A percentile compares a stretch with the other conserved stretches of the same genome.
Conservation (phyloP, 2,888 invertebrate genomes). For the Plagodis dolabraria region DNA sequence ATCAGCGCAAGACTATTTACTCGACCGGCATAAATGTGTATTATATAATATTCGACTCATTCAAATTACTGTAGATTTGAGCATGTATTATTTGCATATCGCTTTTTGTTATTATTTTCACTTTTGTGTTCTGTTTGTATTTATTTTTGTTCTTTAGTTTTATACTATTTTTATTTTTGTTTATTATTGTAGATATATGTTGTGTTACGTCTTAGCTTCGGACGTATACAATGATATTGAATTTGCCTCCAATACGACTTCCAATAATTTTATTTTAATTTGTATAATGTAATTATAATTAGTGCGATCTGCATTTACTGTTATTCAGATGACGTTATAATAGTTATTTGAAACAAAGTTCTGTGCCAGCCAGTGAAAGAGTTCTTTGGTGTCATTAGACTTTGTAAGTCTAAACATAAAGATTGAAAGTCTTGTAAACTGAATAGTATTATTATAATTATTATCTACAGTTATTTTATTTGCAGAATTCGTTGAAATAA, state of each 20-base stretch:
- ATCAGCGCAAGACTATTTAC: constrained; percentile 60
- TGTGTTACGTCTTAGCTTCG: constrained; percentile 58
- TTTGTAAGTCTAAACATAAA: constrained; percentile 61
- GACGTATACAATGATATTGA: constrained; percentile 64
- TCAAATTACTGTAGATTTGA: constrained; percentile 42
- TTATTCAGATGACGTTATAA: constrained; percentile 76
- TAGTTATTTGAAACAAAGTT: constrained; percentile 73
- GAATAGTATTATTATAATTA: constrained; percentile 84
- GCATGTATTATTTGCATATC: constrained; percentile 78
- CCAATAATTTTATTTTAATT: constrained; percentile 80
- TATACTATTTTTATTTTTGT: constrained; percentile 65
- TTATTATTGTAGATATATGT: constrained; percentile 63
- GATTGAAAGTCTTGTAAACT: constrained; percentile 79
- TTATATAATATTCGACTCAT: constrained; percentile 29
- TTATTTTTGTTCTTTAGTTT: constrained; percentile 81
- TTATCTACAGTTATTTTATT: constrained; percentile 84
- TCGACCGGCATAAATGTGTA: constrained; percentile 43
- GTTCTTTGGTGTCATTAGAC: constrained; percentile 59
- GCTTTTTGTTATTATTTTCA: constrained; percentile 66
- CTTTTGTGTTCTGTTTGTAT: constrained; percentile 82
- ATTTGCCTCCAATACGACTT: constrained; percentile 80
- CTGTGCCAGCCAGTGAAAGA: constrained; percentile 79
- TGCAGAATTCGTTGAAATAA: constrained; percentile 85
- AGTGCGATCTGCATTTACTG: constrained; percentile 82
- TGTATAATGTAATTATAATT: constrained; percentile 81